Evolutionary conservation across 1,140 invertebrate genomes (phyloP), one percentile per base, ranked within the genome.

Genomic region (Drosophila sp.): DNA sequence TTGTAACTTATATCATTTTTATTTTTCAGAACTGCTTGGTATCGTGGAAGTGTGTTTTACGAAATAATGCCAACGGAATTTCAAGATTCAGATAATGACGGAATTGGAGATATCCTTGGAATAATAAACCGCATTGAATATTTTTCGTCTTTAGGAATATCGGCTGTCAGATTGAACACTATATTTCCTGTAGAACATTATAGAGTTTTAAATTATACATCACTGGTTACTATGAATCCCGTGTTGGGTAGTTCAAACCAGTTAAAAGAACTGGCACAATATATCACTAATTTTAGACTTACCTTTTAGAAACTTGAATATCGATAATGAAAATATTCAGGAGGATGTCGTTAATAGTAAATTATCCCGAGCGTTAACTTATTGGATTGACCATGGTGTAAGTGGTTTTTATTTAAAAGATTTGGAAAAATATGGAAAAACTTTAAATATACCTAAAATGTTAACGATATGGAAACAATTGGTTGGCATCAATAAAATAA

Each of bases 321-420:
- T 50, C n/a, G 27, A 47, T 3, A 57, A 30, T 41, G 30, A 25
- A 7, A 58, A 58, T n/a, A 17, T 4, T n/a, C 23, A n/a, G n/a
- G n/a, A n/a, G n/a, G n/a, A n/a, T n/a, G n/a, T n/a, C n/a, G n/a
- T n/a, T n/a, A n/a, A n/a, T n/a, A n/a, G n/a, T n/a, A n/a, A n/a
- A n/a, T n/a, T n/a, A n/a, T n/a, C n/a, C n/a, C n/a, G n/a, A n/a
- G n/a, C n/a, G n/a, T 92, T 97, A 7, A 91, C 92, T 8, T 94
- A 94, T 90, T 97, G 96, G 96, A 66, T 93, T 1, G 74, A 92
- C 3, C 92, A 94, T 63, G 95, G 95, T 1, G 95, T 97, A 0
- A 95, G 97, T 92, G 96, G 97, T 0, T 96, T 97, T 90, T 97
- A 97, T 92, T 92, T 97, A 2, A 96, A 96, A 90, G 95, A 95